phyloP scores from a whole-genome alignment of 2,797 vertebrate genomes.

The Rhinoraja longicauda region DNA sequence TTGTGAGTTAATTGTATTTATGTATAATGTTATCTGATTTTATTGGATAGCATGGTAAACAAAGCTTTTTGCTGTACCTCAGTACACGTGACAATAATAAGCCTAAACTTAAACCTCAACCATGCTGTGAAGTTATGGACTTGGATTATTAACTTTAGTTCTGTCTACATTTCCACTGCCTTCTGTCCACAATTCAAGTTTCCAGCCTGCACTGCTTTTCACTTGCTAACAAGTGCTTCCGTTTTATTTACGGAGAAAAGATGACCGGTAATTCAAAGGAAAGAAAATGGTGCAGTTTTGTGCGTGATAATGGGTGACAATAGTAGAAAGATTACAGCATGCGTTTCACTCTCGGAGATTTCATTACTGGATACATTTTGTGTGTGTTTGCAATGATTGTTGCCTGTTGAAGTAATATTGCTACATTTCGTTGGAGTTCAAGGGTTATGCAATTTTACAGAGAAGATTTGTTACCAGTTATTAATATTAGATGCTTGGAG shows the following conservation, averaged over 20 bases:
- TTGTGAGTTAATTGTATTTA: no score
- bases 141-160: background rate
- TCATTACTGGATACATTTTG: background rate
- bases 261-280: background rate
- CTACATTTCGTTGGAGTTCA: background rate
- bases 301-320: background rate
- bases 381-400: background rate
- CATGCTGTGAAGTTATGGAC: no score
- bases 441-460: conserved; percentile 14
- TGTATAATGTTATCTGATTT: no score
- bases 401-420: background rate
- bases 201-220: background rate
- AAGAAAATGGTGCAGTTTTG: background rate
- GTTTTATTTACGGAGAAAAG: no score
- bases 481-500: background rate
- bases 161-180: background rate
- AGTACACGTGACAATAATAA: no score
- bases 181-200: background rate
- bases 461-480: background rate
- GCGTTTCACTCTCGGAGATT: background rate
- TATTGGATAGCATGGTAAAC: no score
- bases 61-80: no score
- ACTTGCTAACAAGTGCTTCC: background rate
- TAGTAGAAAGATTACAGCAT: background rate
- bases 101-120: no score